Evolutionary conservation across 2,888 invertebrate species (phyloP), one percentile per base, ranked within the genome.

Genomic region (Platycnemis pennipes): DNA sequence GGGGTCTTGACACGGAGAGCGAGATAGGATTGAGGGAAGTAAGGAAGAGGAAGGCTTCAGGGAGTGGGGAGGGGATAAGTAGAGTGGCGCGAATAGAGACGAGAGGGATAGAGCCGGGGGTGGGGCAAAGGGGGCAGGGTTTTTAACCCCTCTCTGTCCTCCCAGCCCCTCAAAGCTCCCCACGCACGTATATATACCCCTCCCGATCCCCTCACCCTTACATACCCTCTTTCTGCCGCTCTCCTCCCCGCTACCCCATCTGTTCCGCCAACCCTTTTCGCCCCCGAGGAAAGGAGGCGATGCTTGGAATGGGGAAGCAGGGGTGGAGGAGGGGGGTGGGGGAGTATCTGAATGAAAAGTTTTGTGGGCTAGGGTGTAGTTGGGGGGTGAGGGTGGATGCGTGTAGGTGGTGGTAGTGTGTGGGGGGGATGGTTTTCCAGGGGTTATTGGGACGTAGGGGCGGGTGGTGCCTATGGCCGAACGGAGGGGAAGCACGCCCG

Each of bases 21-120:
- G 69, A 69, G 69, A 69, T 69, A 77, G 37, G 31, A 77, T 37
- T 77, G 37, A 37, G 37, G 11, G 31, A 63, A 63, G 19, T 26
- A 26, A 16, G 63, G 49, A 49, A 49, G 63, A 63, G 63, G 63
- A 63, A 16, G 63, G 22, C 63, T 63, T 22, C 63, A 31, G 8
- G 77, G 37, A 45, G 91, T 37, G 63, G 63, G 91, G 42, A 26
- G 63, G 42, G 53, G 19, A 22, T 42, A 26, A 91, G 91, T 42
- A 91, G 89, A 89, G 44, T 63, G 63, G 91, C 19, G 88, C 45
- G 53, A 89, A 53, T 53, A 53, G 88, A 53, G 88, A 53, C 53
- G 88, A 89, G 37, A 53, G 91, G n/a, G 77, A 77, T n/a, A 26
- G 26, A 37, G 77, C 37, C 31, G n/a, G 16, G 91, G 44, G 63